Conservation (phyloP, 2,888 invertebrate genomes). For the Resseliella maxima region DNA sequence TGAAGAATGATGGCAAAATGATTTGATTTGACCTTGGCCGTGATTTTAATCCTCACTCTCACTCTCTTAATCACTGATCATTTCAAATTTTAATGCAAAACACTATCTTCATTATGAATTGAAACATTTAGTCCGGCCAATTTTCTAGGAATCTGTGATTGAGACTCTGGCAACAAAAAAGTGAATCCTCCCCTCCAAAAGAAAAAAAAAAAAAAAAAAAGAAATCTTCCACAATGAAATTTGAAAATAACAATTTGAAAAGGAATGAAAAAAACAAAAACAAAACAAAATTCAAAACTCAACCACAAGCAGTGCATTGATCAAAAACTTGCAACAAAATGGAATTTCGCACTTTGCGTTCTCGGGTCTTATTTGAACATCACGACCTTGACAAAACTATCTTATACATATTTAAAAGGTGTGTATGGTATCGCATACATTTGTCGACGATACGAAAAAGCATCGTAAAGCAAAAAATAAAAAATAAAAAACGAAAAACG, state of each 20-base stretch:
- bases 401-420: slow-evolving; percentile 55
- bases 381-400: slow-evolving; percentile 62
- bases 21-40: slow-evolving; percentile 29
- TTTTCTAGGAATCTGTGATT: too few relatives aligned
- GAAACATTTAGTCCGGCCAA: too few relatives aligned
- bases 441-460: slow-evolving; percentile 5
- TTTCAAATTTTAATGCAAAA: background rate
- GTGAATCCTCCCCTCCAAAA: too few relatives aligned
- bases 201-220: too few relatives aligned
- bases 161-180: too few relatives aligned
- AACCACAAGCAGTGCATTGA: slow-evolving; percentile 24
- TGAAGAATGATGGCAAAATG: background rate
- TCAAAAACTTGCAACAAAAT: slow-evolving; percentile 53
- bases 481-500: background rate
- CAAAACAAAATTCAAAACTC: background rate
- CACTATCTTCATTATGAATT: background rate
- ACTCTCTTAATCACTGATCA: background rate
- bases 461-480: background rate
- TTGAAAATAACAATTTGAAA: too few relatives aligned
- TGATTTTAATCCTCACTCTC: background rate
- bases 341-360: slow-evolving; percentile 45
- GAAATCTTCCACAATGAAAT: too few relatives aligned
- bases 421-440: slow-evolving; percentile 43
- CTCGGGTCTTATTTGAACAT: slow-evolving; percentile 60
- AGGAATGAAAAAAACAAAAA: background rate